Conservation (phyloP, 1,140 invertebrate genomes). For the Psilanteris sp. region DNA sequence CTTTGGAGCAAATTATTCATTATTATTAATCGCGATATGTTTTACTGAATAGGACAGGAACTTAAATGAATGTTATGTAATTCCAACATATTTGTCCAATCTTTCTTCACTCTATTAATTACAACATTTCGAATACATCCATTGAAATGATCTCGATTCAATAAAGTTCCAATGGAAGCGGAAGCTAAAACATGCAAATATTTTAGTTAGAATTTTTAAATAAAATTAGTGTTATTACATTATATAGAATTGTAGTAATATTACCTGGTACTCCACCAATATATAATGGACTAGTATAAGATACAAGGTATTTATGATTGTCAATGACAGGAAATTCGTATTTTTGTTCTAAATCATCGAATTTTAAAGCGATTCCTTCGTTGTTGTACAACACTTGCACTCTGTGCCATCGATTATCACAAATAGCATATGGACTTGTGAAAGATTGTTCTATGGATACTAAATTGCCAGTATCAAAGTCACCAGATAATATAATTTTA, state of each 20-base stretch:
- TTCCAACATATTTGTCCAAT: conserved; percentile 91
- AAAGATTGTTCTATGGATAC: conserved; percentile 82
- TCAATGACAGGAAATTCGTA: conserved; percentile 79
- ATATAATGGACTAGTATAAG: conserved; percentile 84
- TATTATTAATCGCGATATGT: conserved; percentile 43
- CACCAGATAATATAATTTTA: conserved; percentile 86
- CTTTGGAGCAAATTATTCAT: conserved; percentile 72
- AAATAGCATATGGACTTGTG: conserved; percentile 84
- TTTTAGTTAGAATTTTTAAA: no score
- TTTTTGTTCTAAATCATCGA: conserved; percentile 84
- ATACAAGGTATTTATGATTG: conserved; percentile 69
- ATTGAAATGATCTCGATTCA: conserved; percentile 89
- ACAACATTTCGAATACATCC: conserved; percentile 93
- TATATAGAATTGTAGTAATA: no score
- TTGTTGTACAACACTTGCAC: conserved; percentile 87
- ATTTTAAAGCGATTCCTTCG: conserved; percentile 85
- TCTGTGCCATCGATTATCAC: conserved; percentile 93
- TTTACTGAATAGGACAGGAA: conserved; percentile 86
- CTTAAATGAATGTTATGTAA: conserved; percentile 91
- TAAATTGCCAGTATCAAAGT: conserved; percentile 83
- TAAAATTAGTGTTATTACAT: no score
- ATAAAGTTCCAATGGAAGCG: conserved; percentile 84
- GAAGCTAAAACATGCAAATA: conserved; percentile 80
- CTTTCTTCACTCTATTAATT: conserved; percentile 84
- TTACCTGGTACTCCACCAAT: conserved; percentile 93